Base-by-base conservation (phyloP, 2,888 invertebrate species). In the Bimastos eiseni region DNA sequence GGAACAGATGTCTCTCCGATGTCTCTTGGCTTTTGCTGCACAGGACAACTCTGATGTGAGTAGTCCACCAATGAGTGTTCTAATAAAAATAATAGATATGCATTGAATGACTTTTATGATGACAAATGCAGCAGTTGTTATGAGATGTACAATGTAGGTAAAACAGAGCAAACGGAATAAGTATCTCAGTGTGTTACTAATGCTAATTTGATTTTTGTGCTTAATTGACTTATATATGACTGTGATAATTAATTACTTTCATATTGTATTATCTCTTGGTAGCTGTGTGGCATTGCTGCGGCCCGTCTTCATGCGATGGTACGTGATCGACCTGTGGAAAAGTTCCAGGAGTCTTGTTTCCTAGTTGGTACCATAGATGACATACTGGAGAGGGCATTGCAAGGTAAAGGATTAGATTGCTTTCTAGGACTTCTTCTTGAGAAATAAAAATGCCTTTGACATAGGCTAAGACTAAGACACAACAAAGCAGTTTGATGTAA, bases 261-360 rank as follows among this genome's bases (percentile, higher is more conserved):
- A 55, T 37, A 55, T 90, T n/a, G 34, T 55, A 33, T 70, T 70
- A 13, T 11, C 8, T 70, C n/a, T 70, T 86, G n/a, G 38, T 89
- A 96, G 92, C 95, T 96, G 90, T 96, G 96, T 93, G 96, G 96
- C 84, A 96, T 96, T 94, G 96, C 96, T 0, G 96, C 96, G 0
- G 96, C 96, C 4, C 96, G 96, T 92, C 94, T 96, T 5, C 96
- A 96, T 94, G 95, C 96, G 15, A 95, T 96, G 92, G 94, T 96
- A 13, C 96, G 96, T 93, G 96, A 96, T 92, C 95, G 96, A 41
- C 95, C 95, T 91, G 95, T 96, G 38, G 95, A 95, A 91, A 96
- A 96, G 93, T 95, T 96, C 11, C 95, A 96, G 33, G 96, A 96
- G 94, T 95, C 96, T 41, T 96, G 96, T 6, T 96, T 96, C 93